These are phyloP conservation scores for Conus ventricosus DNA, from an alignment of 1,140 invertebrate genomes.

Conservation along the genomic window DNA sequence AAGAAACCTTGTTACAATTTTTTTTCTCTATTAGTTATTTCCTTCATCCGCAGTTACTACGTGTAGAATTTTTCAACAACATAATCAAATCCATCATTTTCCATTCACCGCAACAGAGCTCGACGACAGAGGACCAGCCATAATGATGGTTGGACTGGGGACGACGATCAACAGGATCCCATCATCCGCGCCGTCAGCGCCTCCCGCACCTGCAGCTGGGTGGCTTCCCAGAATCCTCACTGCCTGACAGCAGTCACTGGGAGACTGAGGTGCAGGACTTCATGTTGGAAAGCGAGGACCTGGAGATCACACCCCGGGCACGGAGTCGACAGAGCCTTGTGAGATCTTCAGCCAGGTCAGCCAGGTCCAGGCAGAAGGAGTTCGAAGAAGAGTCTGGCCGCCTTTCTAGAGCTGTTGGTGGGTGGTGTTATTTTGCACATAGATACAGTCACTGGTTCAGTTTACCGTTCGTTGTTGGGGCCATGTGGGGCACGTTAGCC, in stretches of 20 bases:
- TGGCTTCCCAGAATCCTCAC: constrained; percentile 14
- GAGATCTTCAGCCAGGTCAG: constrained; percentile 12
- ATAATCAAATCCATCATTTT: not conserved
- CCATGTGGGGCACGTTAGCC: too few relatives aligned
- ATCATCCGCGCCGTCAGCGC: not conserved
- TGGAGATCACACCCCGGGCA: constrained; percentile 15
- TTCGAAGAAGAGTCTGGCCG: constrained; percentile 30
- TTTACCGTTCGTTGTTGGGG: too few relatives aligned
- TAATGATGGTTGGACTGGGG: constrained; percentile 31
- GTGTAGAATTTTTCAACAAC: too few relatives aligned
- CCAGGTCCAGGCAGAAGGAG: not conserved
- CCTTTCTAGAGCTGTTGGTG: constrained; percentile 51
- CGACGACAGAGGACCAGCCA: not conserved
- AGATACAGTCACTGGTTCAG: too few relatives aligned
- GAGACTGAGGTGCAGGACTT: constrained; percentile 45
- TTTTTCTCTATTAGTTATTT: too few relatives aligned
- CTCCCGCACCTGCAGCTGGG: constrained; percentile 8
- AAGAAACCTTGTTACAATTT: too few relatives aligned
- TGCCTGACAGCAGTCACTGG: constrained; percentile 15
- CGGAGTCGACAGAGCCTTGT: constrained; percentile 14
- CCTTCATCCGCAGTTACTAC: too few relatives aligned
- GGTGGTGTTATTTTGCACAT: not conserved
- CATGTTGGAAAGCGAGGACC: constrained; percentile 16
- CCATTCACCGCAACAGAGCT: not conserved
- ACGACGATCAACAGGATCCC: constrained; percentile 5